Conservation (phyloP, 1,140 invertebrate species). For the Arctopsyche grandis region DNA sequence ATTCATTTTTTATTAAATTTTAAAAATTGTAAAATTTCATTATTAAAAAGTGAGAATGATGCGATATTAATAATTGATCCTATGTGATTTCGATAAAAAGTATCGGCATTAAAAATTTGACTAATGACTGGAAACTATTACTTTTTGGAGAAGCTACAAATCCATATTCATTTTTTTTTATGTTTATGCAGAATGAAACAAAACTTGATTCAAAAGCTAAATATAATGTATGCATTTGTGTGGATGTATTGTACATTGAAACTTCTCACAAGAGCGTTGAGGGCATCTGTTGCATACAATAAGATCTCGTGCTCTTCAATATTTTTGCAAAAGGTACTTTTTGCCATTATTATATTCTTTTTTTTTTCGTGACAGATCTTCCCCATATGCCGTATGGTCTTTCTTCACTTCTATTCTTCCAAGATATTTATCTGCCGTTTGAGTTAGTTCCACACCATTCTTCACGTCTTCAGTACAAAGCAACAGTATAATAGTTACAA, state of each 20-base stretch:
- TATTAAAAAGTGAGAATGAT: too few relatives aligned
- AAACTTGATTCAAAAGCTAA: too few relatives aligned
- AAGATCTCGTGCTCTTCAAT: not conserved
- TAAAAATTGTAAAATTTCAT: too few relatives aligned
- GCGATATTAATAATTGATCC: too few relatives aligned
- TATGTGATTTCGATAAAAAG: too few relatives aligned
- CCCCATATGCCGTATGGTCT: slow-evolving; percentile 24
- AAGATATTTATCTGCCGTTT: slow-evolving; percentile 12
- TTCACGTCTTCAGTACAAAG: not conserved
- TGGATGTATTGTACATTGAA: not conserved
- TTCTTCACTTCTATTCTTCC: slow-evolving; percentile 18
- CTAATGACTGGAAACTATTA: too few relatives aligned
- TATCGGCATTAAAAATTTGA: too few relatives aligned
- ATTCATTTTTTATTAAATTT: too few relatives aligned
- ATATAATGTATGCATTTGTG: not conserved
- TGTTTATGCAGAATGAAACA: too few relatives aligned
- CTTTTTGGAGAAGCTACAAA: too few relatives aligned
- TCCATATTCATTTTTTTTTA: too few relatives aligned
- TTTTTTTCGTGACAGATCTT: slow-evolving; percentile 18
- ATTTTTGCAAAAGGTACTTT: slow-evolving; percentile 1
- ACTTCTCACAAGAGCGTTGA: not conserved
- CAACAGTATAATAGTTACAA: too few relatives aligned
- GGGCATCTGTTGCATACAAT: slow-evolving; percentile 28
- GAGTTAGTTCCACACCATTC: slow-evolving; percentile 26
- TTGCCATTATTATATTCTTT: slow-evolving; percentile 6